These are phyloP conservation scores for Ia io DNA, from an alignment of 2,113 vertebrate genomes.

Conservation along the genomic window DNA sequence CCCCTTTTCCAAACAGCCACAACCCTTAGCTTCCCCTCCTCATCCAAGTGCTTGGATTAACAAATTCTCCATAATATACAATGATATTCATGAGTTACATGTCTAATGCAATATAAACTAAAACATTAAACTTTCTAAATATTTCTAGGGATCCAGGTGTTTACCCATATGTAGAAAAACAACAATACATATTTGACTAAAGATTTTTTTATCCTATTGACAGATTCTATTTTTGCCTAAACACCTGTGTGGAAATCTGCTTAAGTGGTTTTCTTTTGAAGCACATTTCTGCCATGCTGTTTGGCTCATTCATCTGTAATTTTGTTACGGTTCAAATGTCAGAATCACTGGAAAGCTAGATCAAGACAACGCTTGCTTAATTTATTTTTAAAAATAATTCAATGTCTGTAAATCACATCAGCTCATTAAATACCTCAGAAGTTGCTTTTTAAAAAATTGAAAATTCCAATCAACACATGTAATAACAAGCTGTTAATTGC, in stretches of 20 bases:
- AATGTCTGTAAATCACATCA: background rate
- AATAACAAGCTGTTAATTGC: background rate
- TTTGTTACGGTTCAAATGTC: constrained; percentile 27
- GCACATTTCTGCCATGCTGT: background rate
- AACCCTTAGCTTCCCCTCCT: background rate
- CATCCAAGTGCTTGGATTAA: background rate
- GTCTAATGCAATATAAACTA: background rate
- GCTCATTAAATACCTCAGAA: constrained; percentile 41
- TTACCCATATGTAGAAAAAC: background rate
- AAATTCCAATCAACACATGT: background rate
- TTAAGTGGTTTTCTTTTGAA: constrained; percentile 38
- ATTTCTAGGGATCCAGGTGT: constrained; percentile 21
- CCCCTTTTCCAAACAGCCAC: background rate
- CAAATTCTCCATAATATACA: background rate
- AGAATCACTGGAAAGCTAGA: constrained; percentile 22
- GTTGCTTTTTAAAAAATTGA: background rate
- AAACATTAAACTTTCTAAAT: background rate
- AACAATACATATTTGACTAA: background rate
- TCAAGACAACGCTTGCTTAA: constrained; percentile 36
- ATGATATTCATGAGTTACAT: background rate
- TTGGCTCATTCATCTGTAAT: constrained; percentile 15
- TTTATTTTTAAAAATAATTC: constrained; percentile 6
- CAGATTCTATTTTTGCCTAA: constrained; percentile 41
- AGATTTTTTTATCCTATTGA: background rate
- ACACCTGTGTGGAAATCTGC: constrained; percentile 50